Conservation (phyloP, 1,140 invertebrate genomes). For the Cepaea nemoralis region DNA sequence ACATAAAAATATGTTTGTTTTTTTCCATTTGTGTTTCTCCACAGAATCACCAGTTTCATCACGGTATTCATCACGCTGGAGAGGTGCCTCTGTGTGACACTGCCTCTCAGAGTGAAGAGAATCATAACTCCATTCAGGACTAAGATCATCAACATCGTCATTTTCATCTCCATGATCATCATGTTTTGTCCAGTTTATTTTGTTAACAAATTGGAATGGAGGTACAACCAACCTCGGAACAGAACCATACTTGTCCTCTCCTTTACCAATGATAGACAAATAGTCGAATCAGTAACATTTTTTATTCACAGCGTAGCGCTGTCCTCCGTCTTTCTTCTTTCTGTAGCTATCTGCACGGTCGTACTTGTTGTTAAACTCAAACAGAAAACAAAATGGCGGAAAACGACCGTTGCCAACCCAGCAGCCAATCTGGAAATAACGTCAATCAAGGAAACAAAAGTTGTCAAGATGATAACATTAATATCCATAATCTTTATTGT, state of each 20-base stretch:
- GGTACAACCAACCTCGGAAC: not conserved
- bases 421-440: not conserved
- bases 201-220: not conserved
- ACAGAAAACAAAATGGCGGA: conserved; percentile 5
- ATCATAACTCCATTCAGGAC: conserved; percentile 5
- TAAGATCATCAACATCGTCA: conserved; percentile 1
- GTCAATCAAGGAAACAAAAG: not conserved
- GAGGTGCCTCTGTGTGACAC: not conserved
- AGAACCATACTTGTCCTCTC: not conserved
- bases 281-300: conserved; percentile 12
- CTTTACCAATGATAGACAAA: not conserved
- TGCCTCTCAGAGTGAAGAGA: conserved; percentile 9
- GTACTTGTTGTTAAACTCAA: not conserved
- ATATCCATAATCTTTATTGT: not conserved
- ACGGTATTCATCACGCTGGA: conserved; percentile 1
- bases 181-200: not conserved
- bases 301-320: not conserved
- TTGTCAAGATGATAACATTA: conserved; percentile 16
- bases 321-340: not conserved
- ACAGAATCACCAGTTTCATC: conserved; percentile 7
- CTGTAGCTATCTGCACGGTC: not conserved
- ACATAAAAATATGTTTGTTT: too few species aligned
- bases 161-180: not conserved
- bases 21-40: not conserved
- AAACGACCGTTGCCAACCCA: not conserved